A percentile compares a stretch with the other conserved stretches of the same genome.
Evolutionary conservation across 2,113 vertebrate genomes (phyloP).

Genomic region (Geothlypis trichas): DNA sequence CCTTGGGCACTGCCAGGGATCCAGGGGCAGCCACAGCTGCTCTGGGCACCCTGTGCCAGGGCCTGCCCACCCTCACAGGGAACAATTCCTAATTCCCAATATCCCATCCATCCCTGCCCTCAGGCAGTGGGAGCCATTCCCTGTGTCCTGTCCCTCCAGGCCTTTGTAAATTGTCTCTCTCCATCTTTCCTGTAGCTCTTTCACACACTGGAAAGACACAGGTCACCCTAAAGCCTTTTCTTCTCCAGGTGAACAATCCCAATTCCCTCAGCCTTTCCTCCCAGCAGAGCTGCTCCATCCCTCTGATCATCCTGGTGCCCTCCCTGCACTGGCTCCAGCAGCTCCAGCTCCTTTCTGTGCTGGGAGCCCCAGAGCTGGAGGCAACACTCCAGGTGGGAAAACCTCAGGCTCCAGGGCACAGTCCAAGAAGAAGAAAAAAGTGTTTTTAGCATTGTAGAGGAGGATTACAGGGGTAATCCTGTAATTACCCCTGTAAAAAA

Average conservation of each 20-base stretch:
- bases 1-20: background rate
- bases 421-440: background rate
- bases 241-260: background rate
- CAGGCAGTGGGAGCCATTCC: background rate
- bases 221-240: background rate
- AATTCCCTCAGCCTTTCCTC: background rate
- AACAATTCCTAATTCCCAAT: background rate
- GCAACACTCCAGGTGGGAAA: background rate
- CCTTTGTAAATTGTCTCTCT: background rate
- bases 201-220: background rate
- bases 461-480: background rate
- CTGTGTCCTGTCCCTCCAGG: background rate
- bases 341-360: background rate
- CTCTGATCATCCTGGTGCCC: background rate
- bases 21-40: background rate
- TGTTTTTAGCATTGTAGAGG: background rate
- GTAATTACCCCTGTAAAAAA: no score
- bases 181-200: background rate
- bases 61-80: background rate
- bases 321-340: background rate
- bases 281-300: background rate
- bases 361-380: background rate
- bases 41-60: background rate
- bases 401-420: background rate
- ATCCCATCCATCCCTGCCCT: fast-evolving